Evolutionary conservation across 1,140 invertebrate genomes (phyloP), one percentile per base, ranked within the genome.

Genomic region (Lanistes nyassanus): DNA sequence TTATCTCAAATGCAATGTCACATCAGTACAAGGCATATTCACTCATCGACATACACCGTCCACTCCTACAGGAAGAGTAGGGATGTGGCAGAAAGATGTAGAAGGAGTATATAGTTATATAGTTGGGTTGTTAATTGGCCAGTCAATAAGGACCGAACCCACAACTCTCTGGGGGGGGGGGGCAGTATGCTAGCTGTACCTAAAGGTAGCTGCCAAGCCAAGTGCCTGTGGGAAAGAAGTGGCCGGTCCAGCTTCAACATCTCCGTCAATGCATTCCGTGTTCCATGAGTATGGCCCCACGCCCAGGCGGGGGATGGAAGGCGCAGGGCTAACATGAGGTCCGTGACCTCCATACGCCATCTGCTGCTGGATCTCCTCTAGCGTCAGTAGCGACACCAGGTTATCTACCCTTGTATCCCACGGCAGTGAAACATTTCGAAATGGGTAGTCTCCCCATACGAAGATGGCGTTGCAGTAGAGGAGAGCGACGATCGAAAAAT

Each of bases 211-310:
- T 21, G 86, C 86, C n/a, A 88, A 67, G 51, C 86, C 86, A 31
- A 89, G 78, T 2, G 87, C 78, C 68, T 86, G 83, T 87, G 87
- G 86, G 76, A 88, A 89, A 13, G 83, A 81, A 7, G 87, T 88
- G 29, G 86, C 81, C 36, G 81, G 80, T 74, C 84, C 86, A 23
- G 81, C 70, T 5, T 60, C 36, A 5, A 76, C 84, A 47, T 81
- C 83, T 13, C 88, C 88, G 13, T 82, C 62, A 3, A 88, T 69
- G 81, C 88, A 89, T 74, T 89, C 88, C 2, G 86, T 88, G 76
- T 86, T 83, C 84, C 86, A 89, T 36, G 81, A 80, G 68, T 88
- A 88, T 0, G 86, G 85, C 26, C 79, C 77, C 31, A 89, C 86
- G 19, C 83, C 83, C 23, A 89, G 77, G 53, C 86, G 77, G 0